phyloP scores from a whole-genome alignment of 1,140 invertebrate species.

The Wiebesia pumilae region DNA sequence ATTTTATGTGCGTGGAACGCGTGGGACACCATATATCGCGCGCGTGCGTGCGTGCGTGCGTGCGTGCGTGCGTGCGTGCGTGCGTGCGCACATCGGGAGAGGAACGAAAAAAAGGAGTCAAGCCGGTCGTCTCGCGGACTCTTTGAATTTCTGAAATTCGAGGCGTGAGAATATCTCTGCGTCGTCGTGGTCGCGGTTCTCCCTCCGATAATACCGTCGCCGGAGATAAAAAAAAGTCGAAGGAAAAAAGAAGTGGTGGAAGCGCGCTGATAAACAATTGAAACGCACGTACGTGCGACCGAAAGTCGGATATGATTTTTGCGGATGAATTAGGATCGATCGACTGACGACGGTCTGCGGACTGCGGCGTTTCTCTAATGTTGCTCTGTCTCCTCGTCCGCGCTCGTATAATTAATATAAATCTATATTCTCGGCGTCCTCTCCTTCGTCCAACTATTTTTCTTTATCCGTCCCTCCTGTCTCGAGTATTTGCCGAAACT shows the following conservation, averaged over 20 bases:
- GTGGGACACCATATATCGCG: constrained; percentile 52
- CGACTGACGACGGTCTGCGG: constrained; percentile 11
- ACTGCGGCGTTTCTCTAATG: constrained; percentile 16
- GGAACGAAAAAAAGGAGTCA: constrained; percentile 49
- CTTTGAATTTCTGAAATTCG: constrained; percentile 61
- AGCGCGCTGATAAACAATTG: neutral
- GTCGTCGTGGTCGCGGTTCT: constrained; percentile 27
- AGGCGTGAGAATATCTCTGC: constrained; percentile 59
- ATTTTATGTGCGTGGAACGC: constrained; percentile 52
- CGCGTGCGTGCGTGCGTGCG: constrained; percentile 20
- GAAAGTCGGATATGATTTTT: constrained; percentile 20
- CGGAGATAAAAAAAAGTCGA: neutral
- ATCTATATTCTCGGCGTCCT: neutral
- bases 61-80: constrained; percentile 23
- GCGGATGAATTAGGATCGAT: neutral
- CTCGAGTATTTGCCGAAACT: constrained; percentile 12
- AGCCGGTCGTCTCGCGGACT: constrained; percentile 54
- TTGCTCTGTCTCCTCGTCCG: neutral
- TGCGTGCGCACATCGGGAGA: constrained; percentile 12
- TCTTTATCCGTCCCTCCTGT: neutral
- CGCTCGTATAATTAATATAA: constrained; percentile 42
- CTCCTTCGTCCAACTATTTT: neutral
- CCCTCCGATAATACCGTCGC: constrained; percentile 41
- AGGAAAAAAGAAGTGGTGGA: neutral
- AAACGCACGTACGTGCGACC: neutral